Evolutionary conservation across 2,113 vertebrate species (phyloP), one percentile per base, ranked within the genome.

Genomic region (Dicentrarchus labrax): DNA sequence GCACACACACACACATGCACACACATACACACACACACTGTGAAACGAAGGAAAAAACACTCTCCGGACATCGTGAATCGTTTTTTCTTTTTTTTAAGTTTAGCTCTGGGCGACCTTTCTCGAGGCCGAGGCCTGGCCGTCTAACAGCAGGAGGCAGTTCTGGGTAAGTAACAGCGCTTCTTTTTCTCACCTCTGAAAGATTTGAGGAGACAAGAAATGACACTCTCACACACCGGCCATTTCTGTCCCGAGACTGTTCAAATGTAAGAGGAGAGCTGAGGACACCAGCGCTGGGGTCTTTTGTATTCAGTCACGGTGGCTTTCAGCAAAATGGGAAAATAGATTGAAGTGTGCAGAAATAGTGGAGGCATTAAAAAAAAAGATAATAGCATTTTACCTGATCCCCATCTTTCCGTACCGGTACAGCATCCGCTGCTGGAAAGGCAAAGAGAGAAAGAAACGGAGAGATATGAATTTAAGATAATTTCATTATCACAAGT

Each of bases 401-500:
- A 93, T 96, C 95, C 60, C 95, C 96, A 89, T 96, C 95, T 92
- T 95, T 96, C 86, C 88, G 94, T 64, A 95, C 95, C 19, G 95
- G 95, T 88, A 96, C 95, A 45, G 95, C 95, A 68, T 96, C 95
- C 72, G 81, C 93, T 82, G 94, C 95, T 95, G 89, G 13, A 87
- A 75, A 45, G 43, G 43, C 43, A 45, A 12, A 45, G 43, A 85
- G 21, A 82, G 6, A 74, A 1, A 72, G 51, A 85, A 6, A 77
- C 10, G 47, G 54, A 76, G 60, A 69, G 22, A 83, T 22, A 78
- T 82, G 22, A 76, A 51, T 79, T 41, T 56, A 47, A 80, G 53
- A 76, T 74, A 3, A 57, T 60, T 45, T 71, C 0, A 78, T 79
- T 76, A 76, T 87, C 62, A 45, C 56, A 43, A 59, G 0, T 51